These are phyloP conservation scores for Thereva nobilitata DNA, from an alignment of 2,888 invertebrate species.

Conservation along the genomic window DNA sequence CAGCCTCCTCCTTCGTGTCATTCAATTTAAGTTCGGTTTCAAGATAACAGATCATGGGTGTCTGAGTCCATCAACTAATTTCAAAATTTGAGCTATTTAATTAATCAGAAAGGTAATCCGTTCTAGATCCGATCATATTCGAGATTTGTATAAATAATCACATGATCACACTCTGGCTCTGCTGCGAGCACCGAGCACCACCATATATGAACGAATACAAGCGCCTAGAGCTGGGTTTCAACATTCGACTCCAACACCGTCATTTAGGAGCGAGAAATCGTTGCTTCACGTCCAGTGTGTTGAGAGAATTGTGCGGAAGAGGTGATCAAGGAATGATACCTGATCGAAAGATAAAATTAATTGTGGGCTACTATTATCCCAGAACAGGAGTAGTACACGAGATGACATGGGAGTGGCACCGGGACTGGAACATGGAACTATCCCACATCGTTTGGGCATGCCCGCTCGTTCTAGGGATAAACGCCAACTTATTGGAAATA, in stretches of 20 bases:
- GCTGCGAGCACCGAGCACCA: slow-evolving; percentile 6
- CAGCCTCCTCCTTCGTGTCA: slow-evolving; percentile 29
- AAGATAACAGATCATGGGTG: slow-evolving; percentile 23
- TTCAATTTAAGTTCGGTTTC: slow-evolving; percentile 25
- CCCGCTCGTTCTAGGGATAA: slow-evolving; percentile 13
- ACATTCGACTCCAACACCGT: background rate
- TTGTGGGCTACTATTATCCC: slow-evolving; percentile 39
- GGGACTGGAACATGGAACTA: slow-evolving; percentile 2
- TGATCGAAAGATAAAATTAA: slow-evolving; percentile 41
- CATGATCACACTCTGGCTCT: slow-evolving; percentile 35
- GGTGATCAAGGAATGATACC: slow-evolving; percentile 35
- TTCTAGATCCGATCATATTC: slow-evolving; percentile 38
- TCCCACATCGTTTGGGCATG: slow-evolving; percentile 13
- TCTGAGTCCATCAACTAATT: slow-evolving; percentile 33
- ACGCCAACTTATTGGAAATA: background rate
- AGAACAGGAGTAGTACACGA: slow-evolving; percentile 41
- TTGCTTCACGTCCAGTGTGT: background rate
- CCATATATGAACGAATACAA: background rate
- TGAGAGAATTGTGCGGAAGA: slow-evolving; percentile 18
- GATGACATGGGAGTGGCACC: slow-evolving; percentile 40
- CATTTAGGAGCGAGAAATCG: slow-evolving; percentile 1
- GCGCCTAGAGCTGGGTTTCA: too few species aligned
- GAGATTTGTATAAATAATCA: slow-evolving; percentile 40
- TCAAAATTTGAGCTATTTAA: slow-evolving; percentile 38
- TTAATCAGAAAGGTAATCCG: slow-evolving; percentile 42